Conservation (phyloP, 2,113 vertebrate genomes). For the Xyliphius kryptos region DNA sequence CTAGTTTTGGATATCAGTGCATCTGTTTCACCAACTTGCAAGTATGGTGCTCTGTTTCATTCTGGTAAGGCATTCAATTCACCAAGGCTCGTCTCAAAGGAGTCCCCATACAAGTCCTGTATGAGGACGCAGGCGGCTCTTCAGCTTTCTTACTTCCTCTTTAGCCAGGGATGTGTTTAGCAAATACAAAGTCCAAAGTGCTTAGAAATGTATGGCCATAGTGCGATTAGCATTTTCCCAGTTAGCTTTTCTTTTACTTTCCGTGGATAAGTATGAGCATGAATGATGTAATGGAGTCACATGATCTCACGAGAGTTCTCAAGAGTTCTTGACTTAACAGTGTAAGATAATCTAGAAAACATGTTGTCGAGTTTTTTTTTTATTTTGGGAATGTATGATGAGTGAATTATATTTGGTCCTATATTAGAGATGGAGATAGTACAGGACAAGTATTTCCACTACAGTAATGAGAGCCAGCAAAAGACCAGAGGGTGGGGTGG, state of each 20-base stretch:
- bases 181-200: slow-evolving; percentile 26
- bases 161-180: slow-evolving; percentile 36
- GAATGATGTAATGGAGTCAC: too few species aligned
- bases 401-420: slow-evolving; percentile 31
- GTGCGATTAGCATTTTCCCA: slow-evolving; percentile 11
- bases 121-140: slow-evolving; percentile 11
- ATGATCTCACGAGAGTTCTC: neutral
- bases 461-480: slow-evolving; percentile 22
- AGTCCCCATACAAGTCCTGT: slow-evolving; percentile 25
- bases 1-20: slow-evolving; percentile 39
- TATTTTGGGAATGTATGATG: slow-evolving; percentile 18
- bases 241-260: slow-evolving; percentile 8
- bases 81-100: slow-evolving; percentile 32
- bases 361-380: neutral
- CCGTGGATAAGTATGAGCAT: neutral
- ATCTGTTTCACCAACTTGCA: slow-evolving; percentile 36
- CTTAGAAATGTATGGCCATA: slow-evolving; percentile 19
- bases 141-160: slow-evolving; percentile 38
- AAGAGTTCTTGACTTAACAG: slow-evolving; percentile 9
- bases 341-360: slow-evolving; percentile 27
- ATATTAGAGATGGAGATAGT: slow-evolving; percentile 26
- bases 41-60: slow-evolving; percentile 19
- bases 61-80: slow-evolving; percentile 32
- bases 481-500: slow-evolving; percentile 14
- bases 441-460: slow-evolving; percentile 26